Evolutionary conservation across 2,797 vertebrate species (phyloP), one percentile per base, ranked within the genome.

Genomic region (Hippoglossus hippoglossus): DNA sequence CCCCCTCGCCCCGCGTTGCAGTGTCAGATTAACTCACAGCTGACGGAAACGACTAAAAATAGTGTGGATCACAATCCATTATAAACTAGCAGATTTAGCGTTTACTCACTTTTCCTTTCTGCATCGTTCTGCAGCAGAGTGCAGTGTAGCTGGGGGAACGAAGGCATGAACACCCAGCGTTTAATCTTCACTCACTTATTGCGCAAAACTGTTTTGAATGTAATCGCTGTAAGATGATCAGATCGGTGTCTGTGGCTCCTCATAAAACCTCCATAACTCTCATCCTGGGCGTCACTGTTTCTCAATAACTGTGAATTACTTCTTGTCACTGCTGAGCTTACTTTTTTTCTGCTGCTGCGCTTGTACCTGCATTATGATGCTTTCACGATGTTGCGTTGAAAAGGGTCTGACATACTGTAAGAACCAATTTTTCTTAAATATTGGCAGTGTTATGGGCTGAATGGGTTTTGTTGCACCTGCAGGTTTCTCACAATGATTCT

Each of bases 81-180:
- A 71, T 71, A 63, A 69, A 79, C 60, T 62, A 66, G 26, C 50
- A 79, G 83, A 82, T 82, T 49, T 72, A 67, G 41, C 36, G 7
- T 56, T 39, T 39, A 67, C 34, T 77, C 18, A 19, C 18, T 16
- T 46, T 19, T 46, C 16, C 19, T 18, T 55, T 3, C 36, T 54
- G 3, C 31, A 59, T 73, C 50, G 51, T 28, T 64, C 5, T 51
- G n/a, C 49, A 15, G 39, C 22, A 51, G 39, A 34, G 28, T 25
- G 18, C 18, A 16, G 13, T 49, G 12, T 8, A 7, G 19, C 25
- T 24, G 22, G 2, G 18, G 46, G 26, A 55, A 21, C 7, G 0
- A 44, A 65, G 8, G 41, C 6, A 15, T 21, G 5, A 26, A 67
- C n/a, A 34, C 4, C 11, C 8, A 10, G 25, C n/a, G 3, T 58